Evolutionary conservation across 2,797 vertebrate genomes (phyloP), one percentile per base, ranked within the genome.

Genomic region (Phrynocephalus vlangalii): DNA sequence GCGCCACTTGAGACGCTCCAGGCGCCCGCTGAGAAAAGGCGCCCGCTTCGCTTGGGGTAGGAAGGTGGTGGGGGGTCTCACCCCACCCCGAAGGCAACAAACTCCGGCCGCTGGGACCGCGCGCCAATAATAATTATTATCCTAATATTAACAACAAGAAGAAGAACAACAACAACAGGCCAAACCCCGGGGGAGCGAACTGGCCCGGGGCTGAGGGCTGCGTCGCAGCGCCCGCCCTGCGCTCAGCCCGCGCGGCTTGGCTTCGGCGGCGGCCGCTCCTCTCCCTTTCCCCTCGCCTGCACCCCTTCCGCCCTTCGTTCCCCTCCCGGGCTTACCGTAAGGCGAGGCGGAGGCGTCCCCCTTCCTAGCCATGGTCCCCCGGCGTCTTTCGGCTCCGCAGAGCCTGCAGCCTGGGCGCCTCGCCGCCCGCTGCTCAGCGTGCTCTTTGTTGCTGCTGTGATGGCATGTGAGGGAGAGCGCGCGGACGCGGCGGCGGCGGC

Each of bases 401-500:
- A 84, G 82, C 77, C 83, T 13, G 52, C 48, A 79, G 85, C 68
- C 67, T 8, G 92, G 89, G 90, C 87, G 52, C 28, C 90, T 72
- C 76, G 76, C 68, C n/a, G 91, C 84, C 93, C 87, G 80, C 73
- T 9, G 93, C 93, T 96, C 96, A 97, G 93, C 93, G 90, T 96
- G 95, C 96, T 93, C 96, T 96, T 95, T 96, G 96, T 97, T 96
- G 96, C 96, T 92, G 96, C 96, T 92, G 95, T 90, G 97, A 94
- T 95, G 96, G 97, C 98, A 98, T 98, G 97, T 95, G 97, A 97
- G 94, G 96, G 94, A 87, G 92, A 90, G 89, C 86, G 92, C 75
- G 84, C 91, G 91, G 77, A 60, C 20, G 85, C 24, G 6, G 68
- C 20, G 22, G 24, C 4, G 20, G 66, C 30, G 3, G 56, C 7